Percentiles rank a stretch among this genome's conserved stretches.
phyloP scores from a whole-genome alignment of 2,888 invertebrate species.

The Plagiodera versicolora region DNA sequence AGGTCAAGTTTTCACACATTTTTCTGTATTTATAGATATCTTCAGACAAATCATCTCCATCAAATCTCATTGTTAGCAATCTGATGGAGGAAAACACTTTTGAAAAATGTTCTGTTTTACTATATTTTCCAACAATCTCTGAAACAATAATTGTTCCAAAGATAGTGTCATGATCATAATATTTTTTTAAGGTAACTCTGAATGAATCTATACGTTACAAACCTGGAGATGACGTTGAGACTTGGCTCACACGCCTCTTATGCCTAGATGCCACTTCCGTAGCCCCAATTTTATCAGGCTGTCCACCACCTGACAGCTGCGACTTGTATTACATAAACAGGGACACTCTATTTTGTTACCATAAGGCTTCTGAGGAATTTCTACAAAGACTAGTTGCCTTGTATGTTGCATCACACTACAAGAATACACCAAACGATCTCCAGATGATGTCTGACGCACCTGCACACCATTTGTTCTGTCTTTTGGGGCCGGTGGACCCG shows the following conservation, averaged over 20 bases:
- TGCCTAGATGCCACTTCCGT: constrained; percentile 85
- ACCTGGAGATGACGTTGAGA: constrained; percentile 82
- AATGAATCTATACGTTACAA: constrained; percentile 96
- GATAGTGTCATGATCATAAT: too few relatives aligned
- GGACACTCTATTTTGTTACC: constrained; percentile 96
- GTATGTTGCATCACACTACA: constrained; percentile 97
- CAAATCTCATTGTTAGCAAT: too few relatives aligned
- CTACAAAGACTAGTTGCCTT: constrained; percentile 89
- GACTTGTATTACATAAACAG: constrained; percentile 85
- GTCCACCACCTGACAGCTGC: constrained; percentile 87
- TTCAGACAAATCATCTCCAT: too few relatives aligned
- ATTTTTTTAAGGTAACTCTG: constrained; percentile 66
- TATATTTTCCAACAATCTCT: too few relatives aligned
- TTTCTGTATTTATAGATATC: too few relatives aligned
- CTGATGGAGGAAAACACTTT: too few relatives aligned
- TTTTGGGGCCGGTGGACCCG: constrained; percentile 83
- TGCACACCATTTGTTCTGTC: constrained; percentile 94
- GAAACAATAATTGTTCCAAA: too few relatives aligned
- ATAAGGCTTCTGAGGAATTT: constrained; percentile 90
- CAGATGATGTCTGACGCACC: constrained; percentile 99
- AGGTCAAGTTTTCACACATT: too few relatives aligned
- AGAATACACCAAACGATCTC: constrained; percentile 98
- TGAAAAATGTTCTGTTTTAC: too few relatives aligned
- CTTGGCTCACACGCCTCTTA: constrained; percentile 87
- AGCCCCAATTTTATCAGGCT: constrained; percentile 70